Evolutionary conservation across 2,113 vertebrate species (phyloP).

Genomic region (Scytalopus superciliaris): DNA sequence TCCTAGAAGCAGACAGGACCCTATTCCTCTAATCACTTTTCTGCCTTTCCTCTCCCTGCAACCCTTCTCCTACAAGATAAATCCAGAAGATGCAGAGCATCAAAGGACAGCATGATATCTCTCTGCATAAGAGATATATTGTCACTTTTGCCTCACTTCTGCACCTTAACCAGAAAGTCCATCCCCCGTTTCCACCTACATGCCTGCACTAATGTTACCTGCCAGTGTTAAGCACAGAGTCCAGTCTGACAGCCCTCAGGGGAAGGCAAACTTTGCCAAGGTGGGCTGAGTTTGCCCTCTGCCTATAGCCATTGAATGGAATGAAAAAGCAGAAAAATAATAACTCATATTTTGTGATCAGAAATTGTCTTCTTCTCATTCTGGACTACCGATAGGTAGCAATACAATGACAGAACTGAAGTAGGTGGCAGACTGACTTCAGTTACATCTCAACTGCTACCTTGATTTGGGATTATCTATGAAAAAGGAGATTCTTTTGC

Average conservation of each 20-base stretch:
- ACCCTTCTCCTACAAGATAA: neutral
- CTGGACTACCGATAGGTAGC: neutral
- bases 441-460: neutral
- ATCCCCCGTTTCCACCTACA: neutral
- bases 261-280: neutral
- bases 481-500: neutral
- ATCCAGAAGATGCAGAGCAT: neutral
- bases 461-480: neutral
- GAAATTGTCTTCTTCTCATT: neutral
- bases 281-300: neutral
- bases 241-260: accelerated
- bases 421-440: neutral
- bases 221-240: neutral
- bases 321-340: neutral
- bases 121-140: neutral
- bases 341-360: neutral
- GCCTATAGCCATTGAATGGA: neutral
- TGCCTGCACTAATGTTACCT: neutral
- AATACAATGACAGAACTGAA: neutral
- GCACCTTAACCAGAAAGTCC: neutral
- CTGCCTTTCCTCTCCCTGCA: neutral
- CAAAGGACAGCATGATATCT: neutral
- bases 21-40: neutral
- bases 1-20: neutral
- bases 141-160: neutral